A percentile compares a stretch with the other conserved stretches of the same genome.
Conservation (phyloP, 2,888 invertebrate genomes). For the Uloborus plumipes region DNA sequence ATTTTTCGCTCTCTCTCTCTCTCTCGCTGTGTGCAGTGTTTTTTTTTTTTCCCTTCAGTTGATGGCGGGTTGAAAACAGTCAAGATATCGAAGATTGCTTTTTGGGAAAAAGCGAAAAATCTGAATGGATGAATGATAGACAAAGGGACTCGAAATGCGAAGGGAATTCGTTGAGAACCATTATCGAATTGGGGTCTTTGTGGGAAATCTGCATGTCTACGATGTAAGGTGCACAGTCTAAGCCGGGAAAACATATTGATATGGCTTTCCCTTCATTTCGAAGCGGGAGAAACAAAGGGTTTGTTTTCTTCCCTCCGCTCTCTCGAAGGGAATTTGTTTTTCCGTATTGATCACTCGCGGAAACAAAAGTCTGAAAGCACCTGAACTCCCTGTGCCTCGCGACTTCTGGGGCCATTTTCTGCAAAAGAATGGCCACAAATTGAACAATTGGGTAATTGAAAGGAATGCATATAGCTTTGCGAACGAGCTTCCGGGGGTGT, state of each 20-base stretch:
- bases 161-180: conserved; percentile 51
- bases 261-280: conserved; percentile 45
- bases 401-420: no score
- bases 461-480: no score
- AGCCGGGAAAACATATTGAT: conserved; percentile 46
- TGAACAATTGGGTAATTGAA: no score
- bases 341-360: conserved; percentile 32
- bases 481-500: no score
- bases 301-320: conserved; percentile 17
- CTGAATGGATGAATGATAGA: conserved; percentile 61
- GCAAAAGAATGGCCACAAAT: no score
- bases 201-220: conserved; percentile 22
- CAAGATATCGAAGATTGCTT: conserved; percentile 62
- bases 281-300: conserved; percentile 33
- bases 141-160: conserved; percentile 45
- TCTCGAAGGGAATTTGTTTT: conserved; percentile 12
- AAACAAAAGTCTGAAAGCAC: conserved; percentile 9
- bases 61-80: conserved; percentile 44
- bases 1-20: neutral
- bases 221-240: conserved; percentile 14
- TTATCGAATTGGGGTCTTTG: conserved; percentile 59
- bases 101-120: conserved; percentile 41
- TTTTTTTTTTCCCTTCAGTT: conserved; percentile 28
- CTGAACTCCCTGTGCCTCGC: neutral
- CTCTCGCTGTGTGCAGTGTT: conserved; percentile 18